Base-by-base conservation (phyloP, 2,797 vertebrate species). In the Zalophus californianus region DNA sequence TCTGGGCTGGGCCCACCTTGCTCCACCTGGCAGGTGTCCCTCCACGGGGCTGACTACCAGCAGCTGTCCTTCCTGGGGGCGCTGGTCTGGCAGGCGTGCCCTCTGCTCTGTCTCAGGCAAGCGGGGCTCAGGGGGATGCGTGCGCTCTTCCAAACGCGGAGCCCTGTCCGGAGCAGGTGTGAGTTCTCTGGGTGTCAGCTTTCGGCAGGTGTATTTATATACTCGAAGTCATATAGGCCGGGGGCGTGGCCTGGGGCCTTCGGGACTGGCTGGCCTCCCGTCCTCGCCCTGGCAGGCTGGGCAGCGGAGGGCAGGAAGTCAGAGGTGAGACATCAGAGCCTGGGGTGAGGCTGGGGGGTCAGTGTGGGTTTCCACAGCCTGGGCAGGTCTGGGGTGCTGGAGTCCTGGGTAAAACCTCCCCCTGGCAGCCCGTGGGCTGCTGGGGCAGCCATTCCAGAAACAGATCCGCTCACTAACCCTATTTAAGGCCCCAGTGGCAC, bases 121-220 rank as follows among this genome's bases (percentile, higher is more conserved):
- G 62, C 10, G 5, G 75, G 29, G 13, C 2, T 15, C 70, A 3
- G 44, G 54, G 52, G 14, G 13, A 21, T 15, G 56, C 1, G 21
- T 41, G 82, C 1, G 29, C 38, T 75, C 62, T 27, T 77, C 54
- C 50, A 41, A 66, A 72, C 5, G 56, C 7, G 1, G 14, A 35
- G 66, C 21, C 2, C 68, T 5, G 16, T 25, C 44, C 1, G 15
- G 27, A 80, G 48, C 87, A 56, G 84, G 90, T 66, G 68, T 72
- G 90, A 62, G 25, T 79, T 92, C 96, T 93, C 44, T 27, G 90
- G 90, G 80, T 3, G n/a, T 66, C 83, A 32, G 85, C 70, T 56
- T 21, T 32, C 0, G 27, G 75, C 83, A 97, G 97, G 93, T 73
- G 66, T 85, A 92, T 96, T 97, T 98, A 97, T 98, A 88, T 0